Conservation (phyloP, 2,888 invertebrate genomes). For the Eristalis intricaria region DNA sequence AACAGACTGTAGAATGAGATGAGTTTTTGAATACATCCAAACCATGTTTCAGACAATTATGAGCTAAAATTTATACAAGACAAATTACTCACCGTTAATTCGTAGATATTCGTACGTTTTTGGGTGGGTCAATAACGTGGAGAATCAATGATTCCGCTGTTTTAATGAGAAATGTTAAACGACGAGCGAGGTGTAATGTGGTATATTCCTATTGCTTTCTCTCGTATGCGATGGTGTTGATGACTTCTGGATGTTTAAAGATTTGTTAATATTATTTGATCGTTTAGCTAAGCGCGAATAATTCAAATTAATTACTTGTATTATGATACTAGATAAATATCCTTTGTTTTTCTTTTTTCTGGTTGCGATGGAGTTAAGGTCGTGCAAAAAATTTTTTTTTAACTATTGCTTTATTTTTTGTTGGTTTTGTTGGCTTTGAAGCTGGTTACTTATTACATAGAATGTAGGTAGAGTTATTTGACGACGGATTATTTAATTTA, state of each 20-base stretch:
- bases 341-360: constrained; percentile 6
- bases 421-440: constrained; percentile 37
- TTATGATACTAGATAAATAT: constrained; percentile 51
- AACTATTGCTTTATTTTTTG: constrained; percentile 23
- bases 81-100: constrained; percentile 73
- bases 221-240: not conserved
- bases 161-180: constrained; percentile 26
- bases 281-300: constrained; percentile 41
- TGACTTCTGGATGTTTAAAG: not conserved
- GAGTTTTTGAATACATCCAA: not conserved
- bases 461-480: constrained; percentile 45
- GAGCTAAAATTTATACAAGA: not conserved
- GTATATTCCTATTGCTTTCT: constrained; percentile 28
- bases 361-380: constrained; percentile 49
- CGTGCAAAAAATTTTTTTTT: constrained; percentile 41
- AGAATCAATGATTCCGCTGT: constrained; percentile 63
- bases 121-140: constrained; percentile 73
- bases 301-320: constrained; percentile 25
- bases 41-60: not conserved
- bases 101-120: constrained; percentile 73
- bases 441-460: constrained; percentile 11
- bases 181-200: constrained; percentile 17
- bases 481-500: constrained; percentile 65
- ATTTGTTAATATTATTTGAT: constrained; percentile 41
- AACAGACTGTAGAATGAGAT: not conserved